Conservation (phyloP, 2,113 vertebrate species). For the Pandion haliaetus region DNA sequence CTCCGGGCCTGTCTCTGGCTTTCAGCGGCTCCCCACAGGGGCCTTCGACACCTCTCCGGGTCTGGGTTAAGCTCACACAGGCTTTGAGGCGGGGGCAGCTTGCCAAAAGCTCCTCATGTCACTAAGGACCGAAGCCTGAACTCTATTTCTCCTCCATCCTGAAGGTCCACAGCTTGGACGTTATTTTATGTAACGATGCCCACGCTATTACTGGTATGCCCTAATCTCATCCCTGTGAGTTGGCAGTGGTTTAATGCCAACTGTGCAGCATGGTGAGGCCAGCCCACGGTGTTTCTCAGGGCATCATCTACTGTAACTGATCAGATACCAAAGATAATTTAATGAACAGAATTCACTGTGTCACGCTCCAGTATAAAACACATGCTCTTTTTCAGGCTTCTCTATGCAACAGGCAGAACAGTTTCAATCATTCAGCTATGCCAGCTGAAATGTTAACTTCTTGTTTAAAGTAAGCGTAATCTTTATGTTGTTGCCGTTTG, state of each 20-base stretch:
- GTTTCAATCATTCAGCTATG: background rate
- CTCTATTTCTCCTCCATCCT: no score
- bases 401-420: background rate
- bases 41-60: background rate
- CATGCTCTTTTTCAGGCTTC: background rate
- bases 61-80: rapidly evolving
- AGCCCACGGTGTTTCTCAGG: background rate
- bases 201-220: background rate
- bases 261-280: background rate
- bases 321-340: background rate
- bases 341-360: background rate
- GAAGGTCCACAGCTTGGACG: background rate
- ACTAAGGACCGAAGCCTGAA: rapidly evolving
- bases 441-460: background rate
- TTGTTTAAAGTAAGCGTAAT: rapidly evolving
- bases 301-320: background rate
- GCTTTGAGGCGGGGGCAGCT: no score
- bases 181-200: background rate
- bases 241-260: background rate
- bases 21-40: rapidly evolving
- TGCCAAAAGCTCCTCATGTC: background rate
- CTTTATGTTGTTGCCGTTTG: background rate
- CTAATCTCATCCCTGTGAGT: background rate
- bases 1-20: background rate
- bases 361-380: background rate